These are phyloP conservation scores for Drosophila paulistorum DNA, from an alignment of 1,140 invertebrate species.

Conservation along the genomic window DNA sequence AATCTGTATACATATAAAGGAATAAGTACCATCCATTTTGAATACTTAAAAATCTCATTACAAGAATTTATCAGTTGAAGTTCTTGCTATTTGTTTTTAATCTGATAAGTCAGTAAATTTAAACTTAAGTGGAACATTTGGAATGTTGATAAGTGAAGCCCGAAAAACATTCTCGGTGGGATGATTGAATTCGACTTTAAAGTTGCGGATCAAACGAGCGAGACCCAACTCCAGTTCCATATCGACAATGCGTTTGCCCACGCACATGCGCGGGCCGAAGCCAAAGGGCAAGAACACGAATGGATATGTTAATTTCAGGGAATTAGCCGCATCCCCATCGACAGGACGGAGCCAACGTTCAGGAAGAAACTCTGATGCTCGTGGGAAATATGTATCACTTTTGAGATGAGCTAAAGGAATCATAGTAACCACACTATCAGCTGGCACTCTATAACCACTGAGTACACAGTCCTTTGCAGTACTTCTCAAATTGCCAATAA, in stretches of 20 bases:
- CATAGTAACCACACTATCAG: slow-evolving; percentile 83
- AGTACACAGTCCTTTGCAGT: slow-evolving; percentile 84
- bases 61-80: background rate
- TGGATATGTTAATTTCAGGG: slow-evolving; percentile 75
- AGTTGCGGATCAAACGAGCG: slow-evolving; percentile 85
- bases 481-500: slow-evolving; percentile 83
- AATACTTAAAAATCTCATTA: background rate
- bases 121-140: slow-evolving; percentile 75
- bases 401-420: slow-evolving; percentile 67
- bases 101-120: slow-evolving; percentile 67
- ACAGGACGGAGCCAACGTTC: slow-evolving; percentile 85
- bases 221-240: slow-evolving; percentile 88
- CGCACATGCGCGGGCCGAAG: slow-evolving; percentile 85
- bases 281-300: slow-evolving; percentile 86
- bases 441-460: slow-evolving; percentile 85
- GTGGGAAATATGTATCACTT: slow-evolving; percentile 83
- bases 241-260: slow-evolving; percentile 88
- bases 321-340: slow-evolving; percentile 43
- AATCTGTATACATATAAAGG: background rate
- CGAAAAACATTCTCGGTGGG: slow-evolving; percentile 62
- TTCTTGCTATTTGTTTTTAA: background rate
- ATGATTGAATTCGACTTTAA: slow-evolving; percentile 84
- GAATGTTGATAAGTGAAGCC: slow-evolving; percentile 54
- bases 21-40: too few relatives aligned
- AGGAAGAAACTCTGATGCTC: slow-evolving; percentile 84